A percentile compares a stretch with the other conserved stretches of the same genome.
Conservation (phyloP, 1,140 invertebrate species). For the Ceratina calcarata region DNA sequence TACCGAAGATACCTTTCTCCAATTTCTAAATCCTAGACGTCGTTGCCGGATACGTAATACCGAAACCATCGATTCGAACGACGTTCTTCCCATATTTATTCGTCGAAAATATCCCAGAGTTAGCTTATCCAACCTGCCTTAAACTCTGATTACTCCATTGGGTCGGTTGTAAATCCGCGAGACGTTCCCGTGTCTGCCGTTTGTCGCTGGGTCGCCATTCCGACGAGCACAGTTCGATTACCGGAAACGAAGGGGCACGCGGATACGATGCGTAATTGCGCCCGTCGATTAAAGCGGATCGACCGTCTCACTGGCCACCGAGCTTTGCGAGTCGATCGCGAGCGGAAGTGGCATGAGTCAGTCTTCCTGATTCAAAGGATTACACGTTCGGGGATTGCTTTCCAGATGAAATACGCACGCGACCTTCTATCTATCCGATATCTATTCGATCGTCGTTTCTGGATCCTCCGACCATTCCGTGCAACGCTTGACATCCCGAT, state of each 20-base stretch:
- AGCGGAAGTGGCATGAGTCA: background rate
- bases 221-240: background rate
- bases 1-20: background rate
- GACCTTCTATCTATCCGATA: too few species aligned
- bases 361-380: constrained; percentile 49
- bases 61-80: background rate
- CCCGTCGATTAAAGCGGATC: constrained; percentile 34
- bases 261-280: constrained; percentile 8
- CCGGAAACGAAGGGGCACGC: background rate
- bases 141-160: too few species aligned
- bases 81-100: background rate
- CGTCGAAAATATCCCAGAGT: background rate
- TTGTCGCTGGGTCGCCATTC: too few species aligned
- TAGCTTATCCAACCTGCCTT: too few species aligned
- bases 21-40: background rate
- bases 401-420: constrained; percentile 16
- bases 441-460: constrained; percentile 1
- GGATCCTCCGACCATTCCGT: background rate
- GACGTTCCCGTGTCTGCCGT: too few species aligned
- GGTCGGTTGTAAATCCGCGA: too few species aligned
- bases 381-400: constrained; percentile 26
- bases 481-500: too few species aligned
- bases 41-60: background rate
- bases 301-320: constrained; percentile 27
- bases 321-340: constrained; percentile 24